phyloP scores from a whole-genome alignment of 1,140 invertebrate species.

The Ditylenchus dipsaci region DNA sequence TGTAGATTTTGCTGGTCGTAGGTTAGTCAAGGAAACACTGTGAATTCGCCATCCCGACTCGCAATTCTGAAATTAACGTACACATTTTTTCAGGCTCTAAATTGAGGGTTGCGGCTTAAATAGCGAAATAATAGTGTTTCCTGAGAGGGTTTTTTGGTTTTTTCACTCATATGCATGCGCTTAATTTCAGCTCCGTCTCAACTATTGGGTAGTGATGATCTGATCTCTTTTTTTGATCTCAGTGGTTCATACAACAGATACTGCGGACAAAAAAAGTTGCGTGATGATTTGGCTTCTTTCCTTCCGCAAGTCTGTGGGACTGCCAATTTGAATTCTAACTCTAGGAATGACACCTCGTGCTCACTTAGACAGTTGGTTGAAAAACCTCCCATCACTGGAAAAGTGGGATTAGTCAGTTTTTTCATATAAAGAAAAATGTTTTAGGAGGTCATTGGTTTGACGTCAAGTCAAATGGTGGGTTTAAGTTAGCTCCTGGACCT shows the following conservation, averaged over 20 bases:
- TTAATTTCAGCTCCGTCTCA: slow-evolving; percentile 31
- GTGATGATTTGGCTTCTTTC: slow-evolving; percentile 49
- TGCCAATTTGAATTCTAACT: slow-evolving; percentile 31
- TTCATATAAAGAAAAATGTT: background rate
- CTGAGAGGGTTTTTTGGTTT: no score
- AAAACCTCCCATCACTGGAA: slow-evolving; percentile 89
- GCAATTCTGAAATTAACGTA: no score
- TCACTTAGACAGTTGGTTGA: slow-evolving; percentile 83
- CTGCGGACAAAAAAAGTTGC: slow-evolving; percentile 47
- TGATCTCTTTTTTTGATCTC: slow-evolving; percentile 43
- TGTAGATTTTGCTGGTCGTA: no score
- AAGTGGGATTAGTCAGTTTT: slow-evolving; percentile 66
- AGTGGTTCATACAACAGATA: slow-evolving; percentile 45
- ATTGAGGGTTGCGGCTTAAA: no score
- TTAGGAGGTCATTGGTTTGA: background rate
- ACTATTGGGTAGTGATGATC: slow-evolving; percentile 48
- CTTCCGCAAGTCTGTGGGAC: slow-evolving; percentile 46
- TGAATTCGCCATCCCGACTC: no score
- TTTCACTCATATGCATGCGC: no score
- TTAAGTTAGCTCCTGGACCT: slow-evolving; percentile 87
- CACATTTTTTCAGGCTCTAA: no score
- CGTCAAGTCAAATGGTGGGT: slow-evolving; percentile 83
- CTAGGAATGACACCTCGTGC: slow-evolving; percentile 33
- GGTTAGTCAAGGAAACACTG: no score
- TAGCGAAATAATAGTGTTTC: no score